A percentile compares a stretch with the other conserved stretches of the same genome.
phyloP scores from a whole-genome alignment of 1,140 invertebrate genomes.

The Scaptomyza hsui region DNA sequence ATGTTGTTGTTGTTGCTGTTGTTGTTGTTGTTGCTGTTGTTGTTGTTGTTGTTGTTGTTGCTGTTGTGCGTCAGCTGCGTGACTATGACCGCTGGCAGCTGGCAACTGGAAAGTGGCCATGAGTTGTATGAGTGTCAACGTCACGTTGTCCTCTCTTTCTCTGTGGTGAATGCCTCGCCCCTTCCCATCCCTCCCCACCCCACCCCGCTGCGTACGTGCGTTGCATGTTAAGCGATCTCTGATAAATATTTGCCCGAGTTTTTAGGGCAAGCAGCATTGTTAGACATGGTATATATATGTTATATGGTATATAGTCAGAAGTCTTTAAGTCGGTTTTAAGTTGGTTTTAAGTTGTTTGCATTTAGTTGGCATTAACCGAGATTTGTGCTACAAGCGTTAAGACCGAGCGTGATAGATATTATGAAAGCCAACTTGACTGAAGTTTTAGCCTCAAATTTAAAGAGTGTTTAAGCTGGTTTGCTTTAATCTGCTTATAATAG shows the following conservation, averaged over 20 bases:
- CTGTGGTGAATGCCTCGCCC: conserved; percentile 8
- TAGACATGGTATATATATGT: conserved; percentile 20
- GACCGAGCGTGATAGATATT: not conserved
- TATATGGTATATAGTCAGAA: conserved; percentile 43
- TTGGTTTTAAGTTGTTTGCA: conserved; percentile 80
- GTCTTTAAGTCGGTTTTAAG: conserved; percentile 69
- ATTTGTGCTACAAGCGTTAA: conserved; percentile 47
- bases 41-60: conserved; percentile 21
- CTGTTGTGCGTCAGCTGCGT: conserved; percentile 61
- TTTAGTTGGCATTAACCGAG: conserved; percentile 77
- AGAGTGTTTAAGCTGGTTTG: not conserved
- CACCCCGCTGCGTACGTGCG: conserved; percentile 52
- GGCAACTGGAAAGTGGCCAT: conserved; percentile 41
- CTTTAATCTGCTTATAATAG: not conserved
- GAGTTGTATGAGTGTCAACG: conserved; percentile 62
- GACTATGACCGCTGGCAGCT: conserved; percentile 38
- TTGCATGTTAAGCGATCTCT: conserved; percentile 58
- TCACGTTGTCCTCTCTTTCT: conserved; percentile 56
- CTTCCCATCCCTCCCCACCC: conserved; percentile 20
- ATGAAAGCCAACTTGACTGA: conserved; percentile 6
- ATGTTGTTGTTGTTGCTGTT: conserved; percentile 31
- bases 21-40: no score
- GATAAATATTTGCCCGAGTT: conserved; percentile 73
- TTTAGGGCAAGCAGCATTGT: conserved; percentile 32
- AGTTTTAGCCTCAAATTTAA: not conserved